Conservation (phyloP, 2,113 vertebrate genomes). For the Megaceryle maxima region DNA sequence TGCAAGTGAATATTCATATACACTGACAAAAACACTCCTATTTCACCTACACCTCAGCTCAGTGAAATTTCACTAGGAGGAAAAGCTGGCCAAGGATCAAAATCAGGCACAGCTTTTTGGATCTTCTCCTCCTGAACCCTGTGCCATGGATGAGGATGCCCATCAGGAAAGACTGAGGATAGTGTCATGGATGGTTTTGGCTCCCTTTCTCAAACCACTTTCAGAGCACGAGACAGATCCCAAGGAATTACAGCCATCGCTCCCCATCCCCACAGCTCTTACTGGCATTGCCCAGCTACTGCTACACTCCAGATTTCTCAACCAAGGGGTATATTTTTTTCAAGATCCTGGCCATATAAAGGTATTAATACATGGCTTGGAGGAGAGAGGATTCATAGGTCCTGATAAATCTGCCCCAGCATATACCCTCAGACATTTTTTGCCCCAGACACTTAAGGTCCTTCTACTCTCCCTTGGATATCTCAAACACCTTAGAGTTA, state of each 20-base stretch:
- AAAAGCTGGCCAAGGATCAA: not conserved
- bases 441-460: accelerated
- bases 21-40: not conserved
- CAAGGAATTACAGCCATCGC: not conserved
- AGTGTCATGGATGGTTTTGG: accelerated
- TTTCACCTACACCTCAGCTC: not conserved
- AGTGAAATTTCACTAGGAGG: not conserved
- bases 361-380: not conserved
- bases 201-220: not conserved
- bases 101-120: not conserved
- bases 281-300: not conserved
- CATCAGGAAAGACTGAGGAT: not conserved
- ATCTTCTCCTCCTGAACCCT: not conserved
- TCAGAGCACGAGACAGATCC: not conserved
- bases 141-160: not conserved
- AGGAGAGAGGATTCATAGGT: not conserved
- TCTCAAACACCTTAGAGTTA: not conserved
- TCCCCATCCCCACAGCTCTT: not conserved
- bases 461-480: not conserved
- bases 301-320: not conserved
- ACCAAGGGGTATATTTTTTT: not conserved
- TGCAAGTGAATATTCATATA: not conserved
- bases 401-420: not conserved
- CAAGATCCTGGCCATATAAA: not conserved
- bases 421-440: not conserved